Base-by-base conservation (phyloP, 2,797 vertebrate species). In the Cirrhinus mrigala region DNA sequence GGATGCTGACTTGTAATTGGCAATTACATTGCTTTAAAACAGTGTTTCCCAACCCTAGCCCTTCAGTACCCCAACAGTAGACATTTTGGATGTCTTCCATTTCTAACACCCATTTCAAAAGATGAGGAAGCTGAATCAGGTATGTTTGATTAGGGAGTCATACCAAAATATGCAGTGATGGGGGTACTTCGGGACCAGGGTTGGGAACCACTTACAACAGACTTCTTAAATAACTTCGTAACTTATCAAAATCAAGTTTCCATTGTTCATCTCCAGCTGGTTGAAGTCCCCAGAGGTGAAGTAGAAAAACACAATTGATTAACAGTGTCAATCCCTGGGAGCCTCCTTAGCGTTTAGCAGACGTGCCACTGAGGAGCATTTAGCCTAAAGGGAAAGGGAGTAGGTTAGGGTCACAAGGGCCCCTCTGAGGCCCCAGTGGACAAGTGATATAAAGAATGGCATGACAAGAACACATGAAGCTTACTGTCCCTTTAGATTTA, bases 241-340 rank as follows among this genome's bases (percentile, higher is more conserved):
- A 29, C 52, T 46, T 60, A 16, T 68, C 48, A 83, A 68, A 71
- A 82, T 70, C 70, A 50, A 14, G n/a, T 77, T 16, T 80, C 29
- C 11, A 56, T 85, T 77, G 78, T 78, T 83, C 86, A 85, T 64
- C 33, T 74, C 16, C 40, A 71, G 77, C 77, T 89, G 50, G 60
- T 24, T 54, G 4, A 29, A 84, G 82, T 10, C 48, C 87, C 88
- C 40, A 71, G 69, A n/a, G 66, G 82, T 62, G 27, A 79, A 88
- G 18, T 20, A 83, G 88, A 91, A 91, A 91, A 90, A 79, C 18
- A 83, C 37, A 80, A 82, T 64, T 89, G 85, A 91, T 91, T 87
- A 84, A 76, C 18, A 87, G 70, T 89, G 85, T 24, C 75, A 64
- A 89, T 92, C 91, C 89, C 71, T 74, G 86, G 69, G 92, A 88